Evolutionary conservation across 2,888 invertebrate species (phyloP), one percentile per base, ranked within the genome.

Genomic region (Archaeoteleia sp.): DNA sequence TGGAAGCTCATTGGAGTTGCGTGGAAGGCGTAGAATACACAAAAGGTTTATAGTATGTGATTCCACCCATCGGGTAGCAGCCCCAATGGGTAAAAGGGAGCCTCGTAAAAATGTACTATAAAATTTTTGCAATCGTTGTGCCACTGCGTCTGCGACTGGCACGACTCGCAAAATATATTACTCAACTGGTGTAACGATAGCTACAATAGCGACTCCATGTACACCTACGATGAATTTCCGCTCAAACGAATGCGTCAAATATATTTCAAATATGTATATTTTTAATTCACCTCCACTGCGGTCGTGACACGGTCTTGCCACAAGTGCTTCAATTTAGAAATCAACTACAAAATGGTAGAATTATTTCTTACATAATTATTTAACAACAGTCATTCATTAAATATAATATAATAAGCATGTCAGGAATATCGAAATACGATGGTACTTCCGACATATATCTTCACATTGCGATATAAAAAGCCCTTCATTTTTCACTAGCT

Each of bases 51-150:
- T 35, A 9, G 51, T 10, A 30, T 10, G 30, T 30, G 30, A 30
- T 30, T 30, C 30, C 8, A 8, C 10, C 20, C 20, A 5, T 20
- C 5, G 20, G 20, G 20, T 9, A 30, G 10, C 4, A 8, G 4
- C 9, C 30, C 30, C 9, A 10, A 30, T 10, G 32, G 54, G 37
- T 13, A 43, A 54, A 60, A 55, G 57, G 42, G 55, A 37, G 45
- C 35, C 74, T 77, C 78, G 79, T 81, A 81, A 81, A 81, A 81
- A 78, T 70, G 73, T 61, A 66, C 73, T 72, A 77, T 81, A 80
- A 81, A 82, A 78, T 74, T 75, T 74, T 71, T 74, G 74, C 76
- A 78, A 79, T 79, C 77, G 78, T 74, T 67, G 70, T 70, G 46
- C 14, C 73, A 70, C 74, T 74, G 75, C 74, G 77, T 76, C 77